Base-by-base conservation (phyloP, 2,797 vertebrate genomes). In the Sus cebifrons region DNA sequence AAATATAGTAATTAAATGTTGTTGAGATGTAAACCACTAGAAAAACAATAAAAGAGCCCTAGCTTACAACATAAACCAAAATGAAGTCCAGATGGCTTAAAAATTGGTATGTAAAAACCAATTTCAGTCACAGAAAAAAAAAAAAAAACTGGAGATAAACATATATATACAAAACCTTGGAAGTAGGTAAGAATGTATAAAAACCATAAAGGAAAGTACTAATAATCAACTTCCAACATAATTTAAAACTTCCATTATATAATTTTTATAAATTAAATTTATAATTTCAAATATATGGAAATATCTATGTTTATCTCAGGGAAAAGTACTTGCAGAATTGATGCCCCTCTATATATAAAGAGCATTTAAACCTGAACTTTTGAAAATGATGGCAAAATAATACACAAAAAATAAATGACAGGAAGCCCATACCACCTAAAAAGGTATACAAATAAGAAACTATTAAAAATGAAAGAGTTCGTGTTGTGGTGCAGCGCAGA, bases 1-100 rank as follows among this genome's bases (percentile, higher is more conserved):
- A 27, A 92, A 78, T 16, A 64, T 6, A 88, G 21, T 18, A 75
- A 83, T 20, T 54, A 83, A 73, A 71, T 32, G 40, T 23, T 67
- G 5, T n/a, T 87, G 52, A 87, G 29, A 21, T 49, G 90, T 73
- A 87, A 85, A 82, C 14, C 40, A 74, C 52, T 91, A 67, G 23
- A 87, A 90, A 91, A 86, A 77, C 32, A 92, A 16, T n/a, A 78
- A 67, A 54, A 82, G 20, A 91, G 32, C 52, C 23, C 52, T 67
- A 84, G 14, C 52, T 94, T 18, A 85, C 18, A 88, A 73, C 32
- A 77, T 70, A 86, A 82, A 93, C 32, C 70, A 90, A 96, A 78
- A 70, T 65, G 84, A 88, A 78, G 17, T 75, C 52, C 17, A 74
- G 52, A 68, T 40, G 40, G 58, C 32, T 82, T 91, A 92, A 96